phyloP scores from a whole-genome alignment of 2,797 vertebrate genomes.

The Hyperoplus immaculatus region DNA sequence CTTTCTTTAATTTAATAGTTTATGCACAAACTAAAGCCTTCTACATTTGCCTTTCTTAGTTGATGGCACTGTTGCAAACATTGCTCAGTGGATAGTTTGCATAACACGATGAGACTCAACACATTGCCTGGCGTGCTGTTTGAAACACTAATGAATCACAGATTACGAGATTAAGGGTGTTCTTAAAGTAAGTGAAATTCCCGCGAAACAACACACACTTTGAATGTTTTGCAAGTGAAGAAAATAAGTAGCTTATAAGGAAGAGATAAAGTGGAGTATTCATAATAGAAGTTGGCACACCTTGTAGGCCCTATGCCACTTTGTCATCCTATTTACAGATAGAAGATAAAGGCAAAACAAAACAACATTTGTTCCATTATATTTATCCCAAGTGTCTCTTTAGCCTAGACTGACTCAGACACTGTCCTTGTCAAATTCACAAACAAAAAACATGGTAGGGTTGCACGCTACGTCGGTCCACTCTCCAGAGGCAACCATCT shows the following conservation, averaged over 20 bases:
- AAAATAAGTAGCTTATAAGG: conserved; percentile 59
- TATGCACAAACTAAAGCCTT: conserved; percentile 34
- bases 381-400: conserved; percentile 7
- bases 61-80: conserved; percentile 31
- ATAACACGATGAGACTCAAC: conserved; percentile 39
- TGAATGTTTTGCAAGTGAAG: conserved; percentile 20
- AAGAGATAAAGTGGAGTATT: conserved; percentile 15
- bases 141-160: conserved; percentile 34
- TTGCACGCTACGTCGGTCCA: conserved; percentile 98
- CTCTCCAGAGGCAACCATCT: conserved; percentile 94
- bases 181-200: conserved; percentile 16
- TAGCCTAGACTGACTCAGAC: conserved; percentile 62
- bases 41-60: conserved; percentile 40
- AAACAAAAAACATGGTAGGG: conserved; percentile 97
- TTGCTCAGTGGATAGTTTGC: conserved; percentile 35
- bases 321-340: conserved; percentile 57
- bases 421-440: conserved; percentile 95
- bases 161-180: conserved; percentile 17
- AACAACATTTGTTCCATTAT: neutral
- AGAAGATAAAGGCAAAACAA: conserved; percentile 3
- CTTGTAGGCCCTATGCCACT: conserved; percentile 24
- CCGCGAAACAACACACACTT: conserved; percentile 10
- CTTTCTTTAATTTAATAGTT: conserved; percentile 46
- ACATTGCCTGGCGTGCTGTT: conserved; percentile 15
- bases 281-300: conserved; percentile 35